These are phyloP conservation scores for Podarcis raffonei DNA, from an alignment of 2,113 vertebrate species.

Conservation along the genomic window DNA sequence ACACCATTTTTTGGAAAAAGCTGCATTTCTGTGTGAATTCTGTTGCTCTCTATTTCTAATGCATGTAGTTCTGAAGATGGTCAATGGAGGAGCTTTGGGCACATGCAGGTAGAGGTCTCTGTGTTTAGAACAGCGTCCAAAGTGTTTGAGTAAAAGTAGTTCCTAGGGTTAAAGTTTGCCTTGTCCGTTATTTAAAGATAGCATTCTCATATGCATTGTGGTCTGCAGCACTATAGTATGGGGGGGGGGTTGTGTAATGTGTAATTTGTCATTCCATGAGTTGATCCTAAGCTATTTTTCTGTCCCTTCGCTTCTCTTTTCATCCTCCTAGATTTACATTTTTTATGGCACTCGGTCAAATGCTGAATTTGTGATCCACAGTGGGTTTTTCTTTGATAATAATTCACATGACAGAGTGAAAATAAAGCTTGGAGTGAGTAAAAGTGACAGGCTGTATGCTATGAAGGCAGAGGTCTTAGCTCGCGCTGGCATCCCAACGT, in stretches of 20 bases:
- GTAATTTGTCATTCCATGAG: constrained; percentile 64
- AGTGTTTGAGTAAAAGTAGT: neutral
- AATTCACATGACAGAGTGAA: constrained; percentile 98
- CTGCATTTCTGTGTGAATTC: neutral
- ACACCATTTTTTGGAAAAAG: neutral
- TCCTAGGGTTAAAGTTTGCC: neutral
- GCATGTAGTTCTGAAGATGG: neutral
- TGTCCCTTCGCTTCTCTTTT: constrained; percentile 75
- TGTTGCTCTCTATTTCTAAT: neutral
- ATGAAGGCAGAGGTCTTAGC: constrained; percentile 99
- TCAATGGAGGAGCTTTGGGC: neutral
- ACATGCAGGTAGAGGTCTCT: neutral
- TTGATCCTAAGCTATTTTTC: constrained; percentile 71
- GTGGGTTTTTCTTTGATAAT: constrained; percentile 98
- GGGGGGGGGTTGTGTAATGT: constrained; percentile 25
- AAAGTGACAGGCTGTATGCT: constrained; percentile 92
- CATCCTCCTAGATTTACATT: constrained; percentile 93
- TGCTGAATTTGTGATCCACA: constrained; percentile 98
- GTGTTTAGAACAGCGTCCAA: neutral
- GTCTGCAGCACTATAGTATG: constrained; percentile 29
- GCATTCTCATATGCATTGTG: constrained; percentile 45
- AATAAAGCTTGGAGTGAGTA: constrained; percentile 98
- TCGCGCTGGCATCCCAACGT: constrained; percentile 96
- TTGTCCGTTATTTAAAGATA: constrained; percentile 22
- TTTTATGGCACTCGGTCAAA: constrained; percentile 99